Conservation (phyloP, 2,113 vertebrate genomes). For the Craseonycteris thonglongyai region DNA sequence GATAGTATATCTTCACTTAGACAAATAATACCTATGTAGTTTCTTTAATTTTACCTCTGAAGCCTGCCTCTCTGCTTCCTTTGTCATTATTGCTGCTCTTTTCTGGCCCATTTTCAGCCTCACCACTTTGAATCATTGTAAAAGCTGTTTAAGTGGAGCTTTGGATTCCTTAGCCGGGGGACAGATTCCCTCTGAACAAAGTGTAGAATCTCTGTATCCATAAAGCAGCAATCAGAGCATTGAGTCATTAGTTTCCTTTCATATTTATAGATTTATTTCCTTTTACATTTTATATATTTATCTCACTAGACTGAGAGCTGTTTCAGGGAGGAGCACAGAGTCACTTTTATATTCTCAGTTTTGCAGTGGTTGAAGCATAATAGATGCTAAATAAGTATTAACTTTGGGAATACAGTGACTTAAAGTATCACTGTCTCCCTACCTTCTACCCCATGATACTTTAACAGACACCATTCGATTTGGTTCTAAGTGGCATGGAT, state of each 20-base stretch:
- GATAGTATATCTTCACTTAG: neutral
- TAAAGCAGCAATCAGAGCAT: neutral
- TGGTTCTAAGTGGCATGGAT: neutral
- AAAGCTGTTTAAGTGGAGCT: neutral
- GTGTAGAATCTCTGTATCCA: neutral
- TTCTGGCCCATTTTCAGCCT: neutral
- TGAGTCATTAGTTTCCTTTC: neutral
- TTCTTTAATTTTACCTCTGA: neutral
- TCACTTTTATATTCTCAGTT: neutral
- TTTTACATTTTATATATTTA: neutral
- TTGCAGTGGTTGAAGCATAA: neutral
- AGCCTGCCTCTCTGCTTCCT: neutral
- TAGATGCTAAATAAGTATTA: neutral
- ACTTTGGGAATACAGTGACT: neutral
- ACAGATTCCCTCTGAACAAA: neutral
- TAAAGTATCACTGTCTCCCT: neutral
- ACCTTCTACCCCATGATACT: neutral
- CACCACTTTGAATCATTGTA: neutral
- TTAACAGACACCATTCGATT: neutral
- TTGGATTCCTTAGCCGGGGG: neutral
- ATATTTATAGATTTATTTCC: neutral
- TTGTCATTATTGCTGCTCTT: neutral
- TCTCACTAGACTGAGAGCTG: neutral
- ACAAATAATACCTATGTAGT: neutral
- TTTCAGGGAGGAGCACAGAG: neutral